Evolutionary conservation across 2,797 vertebrate genomes (phyloP), one percentile per base, ranked within the genome.

Genomic region (Dicrostonyx torquatus): DNA sequence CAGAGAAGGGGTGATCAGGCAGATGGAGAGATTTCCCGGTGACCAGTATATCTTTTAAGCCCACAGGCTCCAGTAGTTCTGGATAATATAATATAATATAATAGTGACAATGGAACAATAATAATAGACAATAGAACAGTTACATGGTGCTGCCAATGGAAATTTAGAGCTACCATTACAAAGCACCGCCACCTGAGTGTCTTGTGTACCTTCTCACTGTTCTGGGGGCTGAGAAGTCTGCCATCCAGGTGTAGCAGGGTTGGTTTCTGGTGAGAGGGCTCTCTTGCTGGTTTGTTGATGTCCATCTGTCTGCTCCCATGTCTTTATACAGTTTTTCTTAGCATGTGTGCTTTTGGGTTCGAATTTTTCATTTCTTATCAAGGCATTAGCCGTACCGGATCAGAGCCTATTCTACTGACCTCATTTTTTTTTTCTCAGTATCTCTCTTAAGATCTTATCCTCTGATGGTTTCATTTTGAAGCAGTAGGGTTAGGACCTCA

Each of bases 381-480:
- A 68, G 40, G 29, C 9, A 48, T 26, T 4, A 24, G 40, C 77
- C 31, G 4, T 84, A 24, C 40, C 26, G 31, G 31, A 40, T 75
- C 70, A 84, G 31, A 66, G 60, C 45, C 88, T 55, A 34, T 43
- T n/a, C 34, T 26, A 31, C 34, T 58, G 85, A 82, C 60, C 34
- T 48, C 48, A 73, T 24, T 80, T 89, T 55, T 80, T 89, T 55
- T 43, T 73, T 43, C 20, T 77, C 83, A 84, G 87, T 37, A n/a
- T 29, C 8, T 83, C 64, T 45, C 48, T 82, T 72, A 53, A 83
- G 24, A 80, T 3, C 40, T 45, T 72, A 1, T 82, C 58, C 72
- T 73, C 58, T 64, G 40, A 89, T 60, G n/a, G 43, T 53, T 84
- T 78, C 15, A 20, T 73, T 90, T 48, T 70, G 40, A 94, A 78